phyloP scores from a whole-genome alignment of 2,888 invertebrate species.

The Temnothorax ravouxi region DNA sequence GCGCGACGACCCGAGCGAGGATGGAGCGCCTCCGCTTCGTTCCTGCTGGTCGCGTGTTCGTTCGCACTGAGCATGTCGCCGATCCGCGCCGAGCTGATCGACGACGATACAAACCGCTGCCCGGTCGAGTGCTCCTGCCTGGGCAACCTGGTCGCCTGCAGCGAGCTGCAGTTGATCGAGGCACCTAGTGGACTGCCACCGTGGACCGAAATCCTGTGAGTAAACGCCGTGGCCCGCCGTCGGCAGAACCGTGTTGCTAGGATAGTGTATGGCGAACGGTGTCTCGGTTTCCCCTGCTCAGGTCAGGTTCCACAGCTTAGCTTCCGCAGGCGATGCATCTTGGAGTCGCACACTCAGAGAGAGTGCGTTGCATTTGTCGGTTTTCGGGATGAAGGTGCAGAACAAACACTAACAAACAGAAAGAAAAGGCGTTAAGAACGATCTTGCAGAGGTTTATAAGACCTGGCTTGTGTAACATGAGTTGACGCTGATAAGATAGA shows the following conservation, averaged over 20 bases:
- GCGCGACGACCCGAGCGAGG: conserved; percentile 55
- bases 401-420: too few species aligned
- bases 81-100: conserved; percentile 42
- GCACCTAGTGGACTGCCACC: conserved; percentile 84
- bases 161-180: conserved; percentile 79
- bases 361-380: not conserved
- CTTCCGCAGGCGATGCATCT: not conserved
- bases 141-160: conserved; percentile 84
- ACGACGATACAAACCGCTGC: conserved; percentile 77
- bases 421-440: too few species aligned
- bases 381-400: not conserved
- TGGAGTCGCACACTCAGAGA: not conserved
- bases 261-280: not conserved
- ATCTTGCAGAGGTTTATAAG: conserved; percentile 4
- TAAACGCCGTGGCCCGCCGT: conserved; percentile 57
- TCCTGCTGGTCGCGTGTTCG: conserved; percentile 52
- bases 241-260: not conserved
- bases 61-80: conserved; percentile 69
- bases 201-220: conserved; percentile 85
- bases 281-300: not conserved
- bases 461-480: conserved; percentile 47
- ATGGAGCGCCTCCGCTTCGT: not conserved
- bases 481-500: conserved; percentile 69
- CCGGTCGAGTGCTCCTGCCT: conserved; percentile 84
- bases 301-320: not conserved